A percentile compares a stretch with the other conserved stretches of the same genome.
Evolutionary conservation across 2,888 invertebrate genomes (phyloP).

Genomic region (Melieria omissa): DNA sequence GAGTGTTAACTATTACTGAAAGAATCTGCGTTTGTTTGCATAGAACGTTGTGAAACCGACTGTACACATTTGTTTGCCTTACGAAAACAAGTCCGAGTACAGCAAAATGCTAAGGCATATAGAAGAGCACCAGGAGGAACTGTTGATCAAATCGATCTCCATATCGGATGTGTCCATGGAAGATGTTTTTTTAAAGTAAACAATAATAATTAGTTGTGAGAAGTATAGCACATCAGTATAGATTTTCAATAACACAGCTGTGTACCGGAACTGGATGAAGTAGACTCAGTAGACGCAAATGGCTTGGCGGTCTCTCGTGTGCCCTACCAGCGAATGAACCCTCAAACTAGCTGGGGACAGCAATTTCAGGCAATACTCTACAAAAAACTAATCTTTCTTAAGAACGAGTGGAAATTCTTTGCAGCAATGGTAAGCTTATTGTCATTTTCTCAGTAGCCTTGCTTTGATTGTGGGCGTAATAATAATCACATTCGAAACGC

Average conservation of each 20-base stretch:
- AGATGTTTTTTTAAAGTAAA: constrained; percentile 87
- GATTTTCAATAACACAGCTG: constrained; percentile 48
- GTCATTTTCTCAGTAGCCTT: background rate
- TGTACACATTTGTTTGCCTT: constrained; percentile 68
- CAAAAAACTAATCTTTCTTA: constrained; percentile 61
- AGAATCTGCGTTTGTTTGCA: constrained; percentile 6
- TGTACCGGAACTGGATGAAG: constrained; percentile 55
- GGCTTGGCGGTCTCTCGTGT: constrained; percentile 44
- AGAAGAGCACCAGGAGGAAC: constrained; percentile 70
- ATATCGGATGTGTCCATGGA: constrained; percentile 91
- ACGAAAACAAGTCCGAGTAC: constrained; percentile 70
- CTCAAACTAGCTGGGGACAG: constrained; percentile 45
- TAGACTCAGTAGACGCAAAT: constrained; percentile 52
- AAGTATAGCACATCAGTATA: background rate
- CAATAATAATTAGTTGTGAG: background rate
- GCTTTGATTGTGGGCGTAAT: too few species aligned
- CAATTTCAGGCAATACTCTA: constrained; percentile 61
- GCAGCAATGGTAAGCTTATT: constrained; percentile 53
- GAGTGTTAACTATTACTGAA: background rate
- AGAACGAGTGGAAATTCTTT: constrained; percentile 50
- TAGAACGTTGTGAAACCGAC: constrained; percentile 63
- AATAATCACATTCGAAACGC: too few species aligned
- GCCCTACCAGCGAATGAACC: constrained; percentile 47
- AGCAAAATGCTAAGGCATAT: constrained; percentile 73
- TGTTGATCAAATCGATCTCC: constrained; percentile 82